A percentile compares a stretch with the other conserved stretches of the same genome.
These are phyloP conservation scores for Emesis furor DNA, from an alignment of 2,888 invertebrate species.

Conservation along the genomic window DNA sequence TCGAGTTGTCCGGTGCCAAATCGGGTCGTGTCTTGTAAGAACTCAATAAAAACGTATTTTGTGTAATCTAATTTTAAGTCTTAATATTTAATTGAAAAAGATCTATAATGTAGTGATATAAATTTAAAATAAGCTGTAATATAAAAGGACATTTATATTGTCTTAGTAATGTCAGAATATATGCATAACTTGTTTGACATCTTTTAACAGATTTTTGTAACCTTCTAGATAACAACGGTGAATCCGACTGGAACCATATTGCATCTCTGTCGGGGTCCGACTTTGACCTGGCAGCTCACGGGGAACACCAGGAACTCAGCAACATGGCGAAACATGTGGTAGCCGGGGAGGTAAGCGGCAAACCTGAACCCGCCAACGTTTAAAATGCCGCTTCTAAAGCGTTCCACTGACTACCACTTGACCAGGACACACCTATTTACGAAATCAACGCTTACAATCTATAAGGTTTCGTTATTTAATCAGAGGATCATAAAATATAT, in stretches of 20 bases:
- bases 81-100: no score
- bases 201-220: neutral
- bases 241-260: constrained; percentile 89
- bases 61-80: no score
- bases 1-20: no score
- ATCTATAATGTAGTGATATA: no score
- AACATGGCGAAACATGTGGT: constrained; percentile 83
- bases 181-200: neutral
- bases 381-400: constrained; percentile 47
- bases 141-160: no score
- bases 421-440: neutral
- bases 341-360: constrained; percentile 71
- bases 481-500: no score
- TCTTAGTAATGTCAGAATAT: no score
- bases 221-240: constrained; percentile 79
- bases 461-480: neutral
- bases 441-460: neutral
- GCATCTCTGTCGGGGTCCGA: constrained; percentile 93
- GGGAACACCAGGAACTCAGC: constrained; percentile 81
- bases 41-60: no score
- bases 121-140: no score
- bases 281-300: constrained; percentile 93
- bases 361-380: constrained; percentile 82
- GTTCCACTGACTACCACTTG: neutral
- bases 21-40: no score